phyloP scores from a whole-genome alignment of 2,888 invertebrate species.

The Nowickia ferox region DNA sequence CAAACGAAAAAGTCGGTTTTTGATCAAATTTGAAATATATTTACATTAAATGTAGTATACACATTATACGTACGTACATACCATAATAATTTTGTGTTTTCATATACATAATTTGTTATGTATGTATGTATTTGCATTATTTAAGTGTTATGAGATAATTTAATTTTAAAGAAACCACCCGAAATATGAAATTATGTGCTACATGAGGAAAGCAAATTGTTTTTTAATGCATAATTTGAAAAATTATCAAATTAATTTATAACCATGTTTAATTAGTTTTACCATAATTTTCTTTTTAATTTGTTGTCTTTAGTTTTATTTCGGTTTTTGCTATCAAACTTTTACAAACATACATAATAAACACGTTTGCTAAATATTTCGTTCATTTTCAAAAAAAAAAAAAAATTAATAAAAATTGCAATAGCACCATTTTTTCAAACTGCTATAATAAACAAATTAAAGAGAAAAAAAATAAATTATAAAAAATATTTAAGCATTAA shows the following conservation, averaged over 20 bases:
- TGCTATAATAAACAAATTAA: slow-evolving; percentile 25
- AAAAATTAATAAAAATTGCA: no score
- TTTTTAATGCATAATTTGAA: slow-evolving; percentile 32
- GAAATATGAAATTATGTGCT: slow-evolving; percentile 30
- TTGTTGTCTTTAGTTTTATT: slow-evolving; percentile 14
- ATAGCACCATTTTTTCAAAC: slow-evolving; percentile 20
- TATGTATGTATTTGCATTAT: slow-evolving; percentile 30
- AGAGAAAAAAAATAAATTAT: slow-evolving; percentile 34
- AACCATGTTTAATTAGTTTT: slow-evolving; percentile 57
- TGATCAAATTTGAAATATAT: neutral
- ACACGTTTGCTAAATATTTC: neutral
- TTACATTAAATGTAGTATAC: slow-evolving; percentile 12
- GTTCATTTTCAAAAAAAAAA: slow-evolving; percentile 11
- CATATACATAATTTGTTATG: slow-evolving; percentile 40
- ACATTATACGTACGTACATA: neutral
- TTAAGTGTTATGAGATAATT: slow-evolving; percentile 54
- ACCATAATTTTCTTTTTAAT: slow-evolving; percentile 14
- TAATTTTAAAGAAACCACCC: slow-evolving; percentile 23
- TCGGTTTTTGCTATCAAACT: neutral
- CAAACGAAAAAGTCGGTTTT: neutral
- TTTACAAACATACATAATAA: neutral
- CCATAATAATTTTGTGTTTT: slow-evolving; percentile 15
- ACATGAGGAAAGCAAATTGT: slow-evolving; percentile 15
- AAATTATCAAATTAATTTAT: slow-evolving; percentile 40
- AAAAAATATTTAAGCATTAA: slow-evolving; percentile 61